phyloP scores from a whole-genome alignment of 2,888 invertebrate genomes.

The Aphrophora alni region DNA sequence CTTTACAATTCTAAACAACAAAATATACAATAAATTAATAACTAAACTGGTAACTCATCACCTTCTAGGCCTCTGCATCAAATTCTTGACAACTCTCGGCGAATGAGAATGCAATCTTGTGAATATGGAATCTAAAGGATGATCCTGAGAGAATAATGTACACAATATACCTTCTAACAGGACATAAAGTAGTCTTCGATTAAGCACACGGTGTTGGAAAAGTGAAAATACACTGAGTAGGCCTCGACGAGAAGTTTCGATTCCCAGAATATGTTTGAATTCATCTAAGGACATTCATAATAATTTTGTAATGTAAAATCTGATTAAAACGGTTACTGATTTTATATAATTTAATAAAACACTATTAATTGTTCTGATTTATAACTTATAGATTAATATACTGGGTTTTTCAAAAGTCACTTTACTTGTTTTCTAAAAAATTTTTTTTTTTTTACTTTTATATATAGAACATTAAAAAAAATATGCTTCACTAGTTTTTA shows the following conservation, averaged over 20 bases:
- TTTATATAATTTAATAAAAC: not conserved
- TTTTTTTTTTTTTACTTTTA: too few species aligned
- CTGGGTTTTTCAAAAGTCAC: too few species aligned
- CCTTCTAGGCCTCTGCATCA: constrained; percentile 12
- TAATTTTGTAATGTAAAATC: constrained; percentile 50
- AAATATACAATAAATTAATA: too few species aligned
- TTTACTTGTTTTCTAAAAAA: too few species aligned
- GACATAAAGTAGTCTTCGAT: constrained; percentile 82
- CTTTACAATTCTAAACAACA: too few species aligned
- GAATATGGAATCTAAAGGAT: constrained; percentile 74
- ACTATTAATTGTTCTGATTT: not conserved
- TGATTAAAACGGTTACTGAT: not conserved
- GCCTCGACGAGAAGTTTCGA: constrained; percentile 84
- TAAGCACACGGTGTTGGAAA: constrained; percentile 85
- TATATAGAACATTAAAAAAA: too few species aligned
- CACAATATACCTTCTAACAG: constrained; percentile 81
- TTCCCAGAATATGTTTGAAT: constrained; percentile 86
- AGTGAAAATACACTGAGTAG: constrained; percentile 84
- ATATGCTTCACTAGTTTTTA: too few species aligned
- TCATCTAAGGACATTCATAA: too few species aligned
- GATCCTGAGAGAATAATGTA: constrained; percentile 76
- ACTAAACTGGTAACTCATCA: not conserved
- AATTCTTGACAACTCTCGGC: constrained; percentile 33
- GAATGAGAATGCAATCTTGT: constrained; percentile 69
- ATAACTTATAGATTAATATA: too few species aligned